A percentile compares a stretch with the other conserved stretches of the same genome.
Evolutionary conservation across 1,140 invertebrate genomes (phyloP).

Genomic region (Triops cancriformis): DNA sequence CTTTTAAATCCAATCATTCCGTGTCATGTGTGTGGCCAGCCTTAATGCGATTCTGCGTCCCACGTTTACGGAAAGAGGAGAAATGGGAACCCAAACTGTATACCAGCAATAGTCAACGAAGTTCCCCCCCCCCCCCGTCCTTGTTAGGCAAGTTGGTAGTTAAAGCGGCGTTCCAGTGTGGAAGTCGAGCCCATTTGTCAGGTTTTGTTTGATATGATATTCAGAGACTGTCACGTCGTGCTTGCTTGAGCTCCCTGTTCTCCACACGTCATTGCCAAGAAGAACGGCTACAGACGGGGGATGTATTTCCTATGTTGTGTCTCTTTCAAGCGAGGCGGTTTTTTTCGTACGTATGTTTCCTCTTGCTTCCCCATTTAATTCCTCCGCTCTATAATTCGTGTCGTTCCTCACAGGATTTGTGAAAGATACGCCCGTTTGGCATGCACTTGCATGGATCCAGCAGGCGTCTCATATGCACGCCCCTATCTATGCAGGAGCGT

Average conservation of each 20-base stretch:
- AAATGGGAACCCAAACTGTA: neutral
- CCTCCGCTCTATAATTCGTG: neutral
- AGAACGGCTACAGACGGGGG: neutral
- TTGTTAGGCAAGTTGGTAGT: too few relatives aligned
- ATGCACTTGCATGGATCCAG: neutral
- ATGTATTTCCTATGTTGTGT: neutral
- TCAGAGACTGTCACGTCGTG: slow-evolving; percentile 4
- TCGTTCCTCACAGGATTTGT: neutral
- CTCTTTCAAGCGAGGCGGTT: neutral
- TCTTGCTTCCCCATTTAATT: neutral
- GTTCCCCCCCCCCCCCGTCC: neutral
- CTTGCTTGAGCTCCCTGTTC: neutral
- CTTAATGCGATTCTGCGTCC: neutral
- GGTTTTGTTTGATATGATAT: too few relatives aligned
- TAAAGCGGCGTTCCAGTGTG: too few relatives aligned
- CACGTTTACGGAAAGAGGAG: neutral
- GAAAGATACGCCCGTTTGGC: neutral
- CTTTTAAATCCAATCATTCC: slow-evolving; percentile 14
- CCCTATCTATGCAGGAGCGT: neutral
- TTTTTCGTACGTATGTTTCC: neutral
- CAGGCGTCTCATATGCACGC: neutral
- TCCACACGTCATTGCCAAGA: neutral
- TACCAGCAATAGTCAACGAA: neutral
- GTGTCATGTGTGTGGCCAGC: neutral
- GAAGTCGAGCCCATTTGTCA: too few relatives aligned